Evolutionary conservation across 2,113 vertebrate genomes (phyloP).

Genomic region (Tylochromis polylepis): DNA sequence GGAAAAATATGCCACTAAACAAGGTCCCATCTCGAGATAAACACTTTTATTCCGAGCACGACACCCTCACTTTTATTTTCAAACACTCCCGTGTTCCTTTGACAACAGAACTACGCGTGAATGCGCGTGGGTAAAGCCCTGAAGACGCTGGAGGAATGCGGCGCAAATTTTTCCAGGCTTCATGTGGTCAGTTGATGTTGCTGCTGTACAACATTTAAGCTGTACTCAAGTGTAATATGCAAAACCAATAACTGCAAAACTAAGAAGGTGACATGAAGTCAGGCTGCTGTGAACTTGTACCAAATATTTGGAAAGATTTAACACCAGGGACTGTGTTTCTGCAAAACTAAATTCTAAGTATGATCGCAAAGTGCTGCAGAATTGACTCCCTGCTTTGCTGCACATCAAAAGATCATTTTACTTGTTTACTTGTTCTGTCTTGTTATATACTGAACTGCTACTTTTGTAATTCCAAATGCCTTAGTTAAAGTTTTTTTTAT

Average conservation of each 20-base stretch:
- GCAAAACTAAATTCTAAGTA: not conserved
- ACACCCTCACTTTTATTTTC: not conserved
- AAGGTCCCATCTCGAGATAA: not conserved
- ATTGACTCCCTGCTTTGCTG: not conserved
- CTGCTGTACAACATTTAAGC: not conserved
- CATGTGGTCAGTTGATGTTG: not conserved
- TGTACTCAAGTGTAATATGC: not conserved
- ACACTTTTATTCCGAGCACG: not conserved
- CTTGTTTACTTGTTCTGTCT: not conserved
- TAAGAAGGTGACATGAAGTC: not conserved
- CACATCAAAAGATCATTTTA: not conserved
- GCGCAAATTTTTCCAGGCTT: not conserved
- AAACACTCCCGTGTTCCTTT: not conserved
- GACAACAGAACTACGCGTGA: not conserved
- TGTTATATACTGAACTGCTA: not conserved
- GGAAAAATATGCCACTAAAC: not conserved
- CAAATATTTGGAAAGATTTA: not conserved
- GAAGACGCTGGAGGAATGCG: not conserved
- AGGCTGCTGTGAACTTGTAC: not conserved
- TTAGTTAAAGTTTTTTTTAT: not conserved
- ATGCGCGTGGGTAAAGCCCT: conserved; percentile 3
- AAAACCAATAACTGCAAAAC: not conserved
- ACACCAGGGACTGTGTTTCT: not conserved
- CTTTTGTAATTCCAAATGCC: not conserved
- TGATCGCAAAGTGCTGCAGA: not conserved